Evolutionary conservation across 2,888 invertebrate genomes (phyloP).

Genomic region (Atrina japonica): DNA sequence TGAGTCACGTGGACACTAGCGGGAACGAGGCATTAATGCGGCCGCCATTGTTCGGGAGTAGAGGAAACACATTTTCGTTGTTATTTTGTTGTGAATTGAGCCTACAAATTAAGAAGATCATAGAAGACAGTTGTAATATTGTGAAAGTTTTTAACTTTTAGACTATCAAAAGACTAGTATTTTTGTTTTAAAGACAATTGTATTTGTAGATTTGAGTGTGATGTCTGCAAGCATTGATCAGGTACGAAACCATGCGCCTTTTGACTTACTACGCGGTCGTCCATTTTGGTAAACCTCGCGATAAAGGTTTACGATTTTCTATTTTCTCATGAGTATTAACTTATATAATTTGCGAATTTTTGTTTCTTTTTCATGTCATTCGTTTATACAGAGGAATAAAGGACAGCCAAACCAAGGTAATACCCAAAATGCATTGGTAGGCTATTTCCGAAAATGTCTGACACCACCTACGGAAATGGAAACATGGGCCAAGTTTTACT

Average conservation of each 20-base stretch:
- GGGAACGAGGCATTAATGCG: constrained; percentile 77
- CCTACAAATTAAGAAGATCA: neutral
- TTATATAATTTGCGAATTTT: constrained; percentile 19
- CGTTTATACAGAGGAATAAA: constrained; percentile 70
- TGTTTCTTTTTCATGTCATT: constrained; percentile 66
- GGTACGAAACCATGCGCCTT: constrained; percentile 60
- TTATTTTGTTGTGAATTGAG: constrained; percentile 16
- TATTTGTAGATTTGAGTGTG: constrained; percentile 63
- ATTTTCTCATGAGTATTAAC: constrained; percentile 4
- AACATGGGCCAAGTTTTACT: no score
- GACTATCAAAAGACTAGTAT: constrained; percentile 51
- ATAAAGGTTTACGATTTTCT: constrained; percentile 6
- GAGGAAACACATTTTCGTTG: constrained; percentile 45
- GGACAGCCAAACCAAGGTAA: constrained; percentile 78
- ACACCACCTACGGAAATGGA: no score
- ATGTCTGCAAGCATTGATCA: constrained; percentile 79
- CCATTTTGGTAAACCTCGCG: constrained; percentile 19
- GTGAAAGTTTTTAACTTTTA: constrained; percentile 26
- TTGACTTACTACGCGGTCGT: constrained; percentile 23
- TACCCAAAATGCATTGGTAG: constrained; percentile 3
- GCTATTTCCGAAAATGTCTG: neutral
- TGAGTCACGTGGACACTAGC: constrained; percentile 72
- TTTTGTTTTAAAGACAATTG: constrained; percentile 45
- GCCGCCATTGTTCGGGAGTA: constrained; percentile 75
- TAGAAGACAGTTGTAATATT: constrained; percentile 24